Conservation (phyloP, 2,113 vertebrate genomes). For the Narcine bancroftii region DNA sequence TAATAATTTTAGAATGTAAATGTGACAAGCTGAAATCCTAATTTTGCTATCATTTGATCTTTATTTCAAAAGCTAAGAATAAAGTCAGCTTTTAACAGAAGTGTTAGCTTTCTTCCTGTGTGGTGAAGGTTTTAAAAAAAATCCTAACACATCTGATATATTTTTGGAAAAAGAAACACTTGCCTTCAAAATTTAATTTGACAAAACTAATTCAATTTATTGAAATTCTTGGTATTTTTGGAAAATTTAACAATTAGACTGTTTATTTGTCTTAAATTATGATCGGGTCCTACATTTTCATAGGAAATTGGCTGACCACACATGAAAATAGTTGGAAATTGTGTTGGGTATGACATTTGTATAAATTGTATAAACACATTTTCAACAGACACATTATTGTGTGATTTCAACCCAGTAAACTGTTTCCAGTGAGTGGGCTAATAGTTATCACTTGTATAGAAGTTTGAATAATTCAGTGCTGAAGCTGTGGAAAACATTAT, state of each 20-base stretch:
- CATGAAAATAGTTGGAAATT: background rate
- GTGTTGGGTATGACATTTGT: background rate
- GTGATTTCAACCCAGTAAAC: constrained; percentile 25
- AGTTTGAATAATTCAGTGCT: constrained; percentile 11
- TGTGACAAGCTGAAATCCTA: background rate
- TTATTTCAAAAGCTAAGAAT: background rate
- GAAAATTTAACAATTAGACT: background rate
- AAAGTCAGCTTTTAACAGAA: background rate
- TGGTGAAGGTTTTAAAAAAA: background rate
- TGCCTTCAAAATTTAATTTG: background rate
- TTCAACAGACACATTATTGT: background rate
- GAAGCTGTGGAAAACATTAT: background rate
- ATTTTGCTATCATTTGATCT: background rate
- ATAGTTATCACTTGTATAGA: background rate
- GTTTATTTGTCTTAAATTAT: background rate
- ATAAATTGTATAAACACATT: background rate
- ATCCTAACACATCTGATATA: constrained; percentile 27
- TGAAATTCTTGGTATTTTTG: background rate
- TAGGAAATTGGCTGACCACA: background rate
- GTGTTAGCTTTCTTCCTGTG: constrained; percentile 20
- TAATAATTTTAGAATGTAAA: background rate
- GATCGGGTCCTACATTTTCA: background rate
- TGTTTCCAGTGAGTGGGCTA: background rate
- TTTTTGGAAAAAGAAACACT: constrained; percentile 24
- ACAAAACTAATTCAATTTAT: background rate